phyloP scores from a whole-genome alignment of 2,797 vertebrate species.

The Macropodus opercularis region DNA sequence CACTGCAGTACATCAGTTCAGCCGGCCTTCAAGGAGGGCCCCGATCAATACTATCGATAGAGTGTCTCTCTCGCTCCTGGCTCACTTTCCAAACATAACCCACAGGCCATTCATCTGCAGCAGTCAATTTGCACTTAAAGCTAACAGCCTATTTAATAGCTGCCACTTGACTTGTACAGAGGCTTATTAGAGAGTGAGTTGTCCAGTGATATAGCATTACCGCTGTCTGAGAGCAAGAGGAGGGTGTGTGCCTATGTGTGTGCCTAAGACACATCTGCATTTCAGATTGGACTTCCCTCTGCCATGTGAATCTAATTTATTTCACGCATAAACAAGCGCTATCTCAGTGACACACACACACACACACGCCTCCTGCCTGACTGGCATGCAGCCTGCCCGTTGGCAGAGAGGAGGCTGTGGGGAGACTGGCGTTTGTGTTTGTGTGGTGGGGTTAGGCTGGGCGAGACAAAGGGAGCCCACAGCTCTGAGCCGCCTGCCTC shows the following conservation, averaged over 20 bases:
- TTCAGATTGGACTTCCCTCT: slow-evolving; percentile 52
- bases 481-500: slow-evolving; percentile 57
- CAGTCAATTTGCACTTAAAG: slow-evolving; percentile 87
- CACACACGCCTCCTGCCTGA: slow-evolving; percentile 30
- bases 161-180: slow-evolving; percentile 81
- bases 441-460: slow-evolving; percentile 53
- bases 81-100: slow-evolving; percentile 82
- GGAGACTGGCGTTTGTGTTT: slow-evolving; percentile 67
- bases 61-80: slow-evolving; percentile 59
- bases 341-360: slow-evolving; percentile 30
- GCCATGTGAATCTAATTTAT: slow-evolving; percentile 46
- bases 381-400: slow-evolving; percentile 60
- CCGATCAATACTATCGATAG: slow-evolving; percentile 84
- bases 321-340: slow-evolving; percentile 48
- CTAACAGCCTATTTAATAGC: slow-evolving; percentile 81
- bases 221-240: slow-evolving; percentile 11
- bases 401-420: slow-evolving; percentile 58
- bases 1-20: slow-evolving; percentile 61
- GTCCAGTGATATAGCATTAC: slow-evolving; percentile 82
- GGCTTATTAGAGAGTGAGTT: slow-evolving; percentile 88
- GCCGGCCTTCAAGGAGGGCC: slow-evolving; percentile 68
- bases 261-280: slow-evolving; percentile 36
- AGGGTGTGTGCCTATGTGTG: slow-evolving; percentile 8
- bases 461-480: slow-evolving; percentile 81
- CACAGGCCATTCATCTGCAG: slow-evolving; percentile 85